Evolutionary conservation across 2,797 vertebrate genomes (phyloP), one percentile per base, ranked within the genome.

Genomic region (Bufotes viridis): DNA sequence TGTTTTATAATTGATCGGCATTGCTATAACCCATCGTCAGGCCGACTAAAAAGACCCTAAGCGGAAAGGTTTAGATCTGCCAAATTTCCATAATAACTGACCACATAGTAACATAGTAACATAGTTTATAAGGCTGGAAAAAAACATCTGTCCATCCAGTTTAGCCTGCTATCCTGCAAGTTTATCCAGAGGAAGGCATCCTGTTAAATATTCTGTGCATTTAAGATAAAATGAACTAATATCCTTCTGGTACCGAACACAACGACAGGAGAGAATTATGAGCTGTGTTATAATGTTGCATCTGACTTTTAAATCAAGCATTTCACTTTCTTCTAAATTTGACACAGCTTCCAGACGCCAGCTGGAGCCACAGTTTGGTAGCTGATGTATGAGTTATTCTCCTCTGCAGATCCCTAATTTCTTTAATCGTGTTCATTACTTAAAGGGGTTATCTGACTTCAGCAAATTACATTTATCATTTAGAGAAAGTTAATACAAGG

Each of bases 251-350:
- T 55, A 69, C 63, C 57, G 18, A 24, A 83, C 57, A 82, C 34
- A 18, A 75, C 72, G 82, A 24, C 87, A 87, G 42, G 78, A 55
- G 58, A 69, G 42, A 67, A 69, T 67, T 87, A 34, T 82, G 18
- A 76, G 58, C 9, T 55, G n/a, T 34, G 26, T 84, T 83, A 84
- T 58, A 57, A 84, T 84, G 49, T 76, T 57, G 57, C 42, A 76
- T 82, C 26, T 78, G 61, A 78, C 81, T 88, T 88, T 87, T 60
- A 67, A 78, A 84, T 78, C 18, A 74, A 53, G 17, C 42, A 87
- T 81, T 61, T 34, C 4, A 74, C 67, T 81, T 20, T 82, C 67
- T 29, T 65, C 74, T 82, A 63, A 82, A 84, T 80, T 79, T 88
- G 83, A 26, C 53, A 17, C 65, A 24, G 51, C 74, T 88, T 51